A percentile compares a stretch with the other conserved stretches of the same genome.
These are phyloP conservation scores for Lepus americanus DNA, from an alignment of 2,113 vertebrate genomes.

Conservation along the genomic window DNA sequence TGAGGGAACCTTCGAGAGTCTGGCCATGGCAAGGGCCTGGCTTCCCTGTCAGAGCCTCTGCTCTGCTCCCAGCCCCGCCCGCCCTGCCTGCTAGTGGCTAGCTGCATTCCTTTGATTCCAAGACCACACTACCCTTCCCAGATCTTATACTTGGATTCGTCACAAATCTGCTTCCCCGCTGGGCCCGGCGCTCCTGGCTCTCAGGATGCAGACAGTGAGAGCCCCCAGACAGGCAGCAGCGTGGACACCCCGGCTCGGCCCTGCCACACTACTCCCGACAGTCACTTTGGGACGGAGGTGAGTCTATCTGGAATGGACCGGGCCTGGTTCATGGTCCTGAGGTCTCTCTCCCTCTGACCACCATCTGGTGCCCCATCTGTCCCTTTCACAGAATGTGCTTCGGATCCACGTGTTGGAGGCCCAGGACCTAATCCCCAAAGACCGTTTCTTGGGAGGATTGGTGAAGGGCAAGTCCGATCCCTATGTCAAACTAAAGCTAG, in stretches of 20 bases:
- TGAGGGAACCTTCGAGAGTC: neutral
- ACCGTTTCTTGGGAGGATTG: slow-evolving; percentile 94
- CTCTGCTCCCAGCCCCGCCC: fast-evolving
- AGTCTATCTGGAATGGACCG: neutral
- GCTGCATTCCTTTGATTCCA: neutral
- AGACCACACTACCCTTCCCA: slow-evolving; percentile 50
- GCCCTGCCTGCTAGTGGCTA: neutral
- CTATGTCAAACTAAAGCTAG: slow-evolving; percentile 92
- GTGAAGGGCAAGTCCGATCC: slow-evolving; percentile 96
- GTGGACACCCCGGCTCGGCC: slow-evolving; percentile 88
- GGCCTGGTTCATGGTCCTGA: neutral
- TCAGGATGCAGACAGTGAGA: slow-evolving; percentile 77
- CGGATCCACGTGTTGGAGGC: slow-evolving; percentile 94
- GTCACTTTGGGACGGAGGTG: slow-evolving; percentile 92
- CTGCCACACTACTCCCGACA: slow-evolving; percentile 89
- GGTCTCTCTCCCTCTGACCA: neutral
- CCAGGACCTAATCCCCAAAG: slow-evolving; percentile 94
- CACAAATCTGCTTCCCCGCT: slow-evolving; percentile 83
- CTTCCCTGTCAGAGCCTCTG: neutral
- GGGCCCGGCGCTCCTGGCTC: slow-evolving; percentile 73
- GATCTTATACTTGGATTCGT: slow-evolving; percentile 92
- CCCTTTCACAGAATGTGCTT: slow-evolving; percentile 89
- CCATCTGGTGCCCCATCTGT: neutral
- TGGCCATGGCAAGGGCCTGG: neutral
- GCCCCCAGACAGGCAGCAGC: slow-evolving; percentile 80